Evolutionary conservation across 2,888 invertebrate species (phyloP).

Genomic region (Monoplex corrugatus): DNA sequence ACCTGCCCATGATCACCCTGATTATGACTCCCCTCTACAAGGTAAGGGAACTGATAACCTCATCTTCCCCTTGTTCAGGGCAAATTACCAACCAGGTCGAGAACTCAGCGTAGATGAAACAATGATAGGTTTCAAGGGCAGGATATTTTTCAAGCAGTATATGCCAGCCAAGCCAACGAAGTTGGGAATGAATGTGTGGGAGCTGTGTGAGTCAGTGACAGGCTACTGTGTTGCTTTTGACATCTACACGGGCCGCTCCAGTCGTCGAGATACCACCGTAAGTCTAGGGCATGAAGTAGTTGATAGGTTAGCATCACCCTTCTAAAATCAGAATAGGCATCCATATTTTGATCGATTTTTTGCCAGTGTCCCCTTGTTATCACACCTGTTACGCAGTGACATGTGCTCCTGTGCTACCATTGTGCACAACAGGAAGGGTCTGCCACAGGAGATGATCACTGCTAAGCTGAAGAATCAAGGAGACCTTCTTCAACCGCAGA

Average conservation of each 20-base stretch:
- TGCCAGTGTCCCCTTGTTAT: too few species aligned
- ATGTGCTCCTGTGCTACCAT: too few species aligned
- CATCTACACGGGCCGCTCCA: conserved; percentile 7
- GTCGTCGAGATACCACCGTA: background rate
- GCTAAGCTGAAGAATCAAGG: too few species aligned
- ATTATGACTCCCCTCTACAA: too few species aligned
- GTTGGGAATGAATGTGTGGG: conserved; percentile 4
- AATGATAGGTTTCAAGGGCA: conserved; percentile 21
- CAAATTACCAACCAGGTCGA: background rate
- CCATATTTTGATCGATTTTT: too few species aligned
- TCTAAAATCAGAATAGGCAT: too few species aligned
- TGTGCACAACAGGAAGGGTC: too few species aligned
- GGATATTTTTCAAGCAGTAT: background rate
- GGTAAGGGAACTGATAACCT: background rate
- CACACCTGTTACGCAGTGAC: too few species aligned
- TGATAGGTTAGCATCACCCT: too few species aligned
- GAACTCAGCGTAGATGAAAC: conserved; percentile 1
- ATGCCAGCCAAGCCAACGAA: conserved; percentile 28
- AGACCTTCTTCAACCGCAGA: too few species aligned
- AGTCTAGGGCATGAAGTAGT: too few species aligned
- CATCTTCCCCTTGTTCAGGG: background rate
- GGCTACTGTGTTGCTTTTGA: background rate
- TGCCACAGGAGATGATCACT: too few species aligned
- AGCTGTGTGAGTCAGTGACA: background rate
- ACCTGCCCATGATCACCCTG: conserved; percentile 1